Base-by-base conservation (phyloP, 2,888 invertebrate genomes). In the Lingula anatina region DNA sequence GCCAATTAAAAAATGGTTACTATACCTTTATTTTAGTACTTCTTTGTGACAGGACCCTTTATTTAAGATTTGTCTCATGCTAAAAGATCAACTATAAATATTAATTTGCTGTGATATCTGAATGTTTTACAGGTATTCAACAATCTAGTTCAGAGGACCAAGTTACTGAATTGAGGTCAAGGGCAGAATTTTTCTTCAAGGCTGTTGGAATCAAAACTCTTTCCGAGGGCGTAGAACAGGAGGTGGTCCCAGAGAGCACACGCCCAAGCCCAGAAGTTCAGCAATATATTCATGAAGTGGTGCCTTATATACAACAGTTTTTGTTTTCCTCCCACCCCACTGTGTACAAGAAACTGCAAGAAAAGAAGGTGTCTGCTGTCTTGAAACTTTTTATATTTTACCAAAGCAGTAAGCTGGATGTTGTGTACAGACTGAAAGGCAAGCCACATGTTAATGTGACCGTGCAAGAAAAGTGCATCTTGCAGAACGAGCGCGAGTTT, bases 301-400 rank as follows among this genome's bases (percentile, higher is more conserved):
- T 68, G 18, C 68, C 70, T 15, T 51, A 52, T 26, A 51, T 72
- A 26, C 73, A 74, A 55, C 50, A 50, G 21, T 66, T 54, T 45
- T 53, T 74, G 43, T 61, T 53, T 41, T 54, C 50, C 5, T 53
- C 59, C 12, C 61, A 54, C 52, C 54, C 49, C 0, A 42, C 48
- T 5, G 54, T 70, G 0, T 68, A 71, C 49, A 42, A 58, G 27
- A 47, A 50, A 1, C 58, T 50, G 21, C 37, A 53, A 1, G 50
- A 51, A 18, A 50, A 41, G 1, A 57, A 60, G 20, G 62, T 70
- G 5, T 55, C 53, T 4, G 49, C 51, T n/a, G n/a, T n/a, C n/a
- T n/a, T n/a, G n/a, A n/a, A n/a, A n/a, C n/a, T n/a, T n/a, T n/a
- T n/a, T n/a, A n/a, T n/a, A n/a, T n/a, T n/a, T n/a, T n/a, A n/a